A percentile compares a stretch with the other conserved stretches of the same genome.
Evolutionary conservation across 2,888 invertebrate species (phyloP).

Genomic region (Lasioglossum villosulum): DNA sequence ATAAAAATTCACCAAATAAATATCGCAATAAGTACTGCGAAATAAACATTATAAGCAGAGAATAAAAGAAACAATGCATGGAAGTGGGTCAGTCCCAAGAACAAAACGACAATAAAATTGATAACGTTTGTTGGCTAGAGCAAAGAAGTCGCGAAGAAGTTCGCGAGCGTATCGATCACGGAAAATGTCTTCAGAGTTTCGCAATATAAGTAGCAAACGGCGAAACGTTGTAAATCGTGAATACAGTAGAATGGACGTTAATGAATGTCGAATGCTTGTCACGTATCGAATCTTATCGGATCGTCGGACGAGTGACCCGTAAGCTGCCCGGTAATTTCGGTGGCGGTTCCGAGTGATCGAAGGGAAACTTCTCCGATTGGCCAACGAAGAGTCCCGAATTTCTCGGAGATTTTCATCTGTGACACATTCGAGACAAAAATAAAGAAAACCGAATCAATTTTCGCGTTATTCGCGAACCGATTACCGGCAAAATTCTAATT

Average conservation of each 20-base stretch:
- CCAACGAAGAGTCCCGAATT: background rate
- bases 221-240: background rate
- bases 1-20: no score
- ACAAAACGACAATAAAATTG: no score
- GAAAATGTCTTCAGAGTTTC: no score
- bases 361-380: background rate
- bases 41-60: no score
- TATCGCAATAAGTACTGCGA: no score
- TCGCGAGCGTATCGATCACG: no score
- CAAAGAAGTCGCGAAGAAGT: no score
- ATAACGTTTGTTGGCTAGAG: no score
- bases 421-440: background rate
- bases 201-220: background rate
- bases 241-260: slow-evolving; percentile 8
- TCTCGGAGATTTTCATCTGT: slow-evolving; percentile 18
- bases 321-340: slow-evolving; percentile 5
- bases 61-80: no score
- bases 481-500: slow-evolving; percentile 34
- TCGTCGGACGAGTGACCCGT: slow-evolving; percentile 16
- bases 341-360: background rate
- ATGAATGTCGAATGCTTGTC: slow-evolving; percentile 10
- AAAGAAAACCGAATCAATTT: slow-evolving; percentile 10
- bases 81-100: no score
- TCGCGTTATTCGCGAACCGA: slow-evolving; percentile 6
- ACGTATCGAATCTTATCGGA: slow-evolving; percentile 14